Conservation (phyloP, 2,797 vertebrate genomes). For the Sebastes itinus region DNA sequence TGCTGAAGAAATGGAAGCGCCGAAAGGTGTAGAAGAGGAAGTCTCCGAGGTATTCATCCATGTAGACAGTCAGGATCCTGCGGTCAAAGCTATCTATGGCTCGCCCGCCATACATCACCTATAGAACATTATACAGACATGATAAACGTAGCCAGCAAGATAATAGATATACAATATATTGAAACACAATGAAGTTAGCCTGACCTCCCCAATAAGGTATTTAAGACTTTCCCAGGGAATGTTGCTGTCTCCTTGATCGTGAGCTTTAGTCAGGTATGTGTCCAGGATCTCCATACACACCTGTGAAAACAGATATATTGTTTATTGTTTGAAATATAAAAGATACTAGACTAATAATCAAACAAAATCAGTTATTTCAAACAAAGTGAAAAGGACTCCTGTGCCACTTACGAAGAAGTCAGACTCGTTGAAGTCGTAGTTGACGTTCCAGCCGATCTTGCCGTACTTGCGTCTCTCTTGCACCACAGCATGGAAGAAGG, state of each 20-base stretch:
- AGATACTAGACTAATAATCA: not conserved
- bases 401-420: slow-evolving; percentile 89
- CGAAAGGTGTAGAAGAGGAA: slow-evolving; percentile 94
- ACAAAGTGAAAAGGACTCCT: not conserved
- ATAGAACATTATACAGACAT: not conserved
- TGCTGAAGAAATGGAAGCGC: slow-evolving; percentile 90
- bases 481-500: slow-evolving; percentile 97
- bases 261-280: slow-evolving; percentile 92
- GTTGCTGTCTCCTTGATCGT: slow-evolving; percentile 84
- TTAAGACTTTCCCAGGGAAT: slow-evolving; percentile 97
- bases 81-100: slow-evolving; percentile 96
- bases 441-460: slow-evolving; percentile 96
- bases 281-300: slow-evolving; percentile 97
- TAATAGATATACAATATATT: not conserved
- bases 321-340: not conserved
- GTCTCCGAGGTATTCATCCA: slow-evolving; percentile 97
- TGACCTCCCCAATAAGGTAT: slow-evolving; percentile 96
- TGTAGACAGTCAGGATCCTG: slow-evolving; percentile 91
- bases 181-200: not conserved
- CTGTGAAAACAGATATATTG: slow-evolving; percentile 70
- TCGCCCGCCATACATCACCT: slow-evolving; percentile 98
- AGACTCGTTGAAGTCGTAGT: slow-evolving; percentile 96
- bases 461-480: slow-evolving; percentile 97
- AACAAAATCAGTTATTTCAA: not conserved
- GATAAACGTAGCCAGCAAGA: not conserved